These are phyloP conservation scores for Mylabris phalerata DNA, from an alignment of 1,140 invertebrate species.

Conservation along the genomic window DNA sequence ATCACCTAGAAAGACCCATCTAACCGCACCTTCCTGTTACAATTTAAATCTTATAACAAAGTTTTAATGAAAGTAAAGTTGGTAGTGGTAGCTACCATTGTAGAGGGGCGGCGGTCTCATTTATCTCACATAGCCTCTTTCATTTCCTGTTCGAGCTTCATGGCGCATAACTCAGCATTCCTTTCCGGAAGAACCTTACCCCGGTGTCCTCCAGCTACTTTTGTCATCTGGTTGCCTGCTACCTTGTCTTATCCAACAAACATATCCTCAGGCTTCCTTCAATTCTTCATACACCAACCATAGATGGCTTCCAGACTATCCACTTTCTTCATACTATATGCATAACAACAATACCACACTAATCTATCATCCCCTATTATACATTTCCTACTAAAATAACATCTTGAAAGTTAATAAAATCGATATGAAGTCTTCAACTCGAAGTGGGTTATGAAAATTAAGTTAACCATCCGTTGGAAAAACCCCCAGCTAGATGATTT, in stretches of 20 bases:
- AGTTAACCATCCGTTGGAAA: no score
- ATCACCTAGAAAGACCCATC: conserved; percentile 9
- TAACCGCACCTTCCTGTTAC: conserved; percentile 22
- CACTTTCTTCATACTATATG: no score
- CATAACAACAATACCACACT: no score
- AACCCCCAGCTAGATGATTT: no score
- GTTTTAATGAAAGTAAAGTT: conserved; percentile 25
- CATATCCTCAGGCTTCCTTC: no score
- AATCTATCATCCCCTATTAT: no score
- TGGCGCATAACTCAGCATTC: conserved; percentile 23
- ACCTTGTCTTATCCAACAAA: conserved; percentile 4
- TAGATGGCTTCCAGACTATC: no score
- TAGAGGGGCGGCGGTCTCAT: conserved; percentile 19
- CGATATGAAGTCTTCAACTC: no score
- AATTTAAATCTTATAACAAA: conserved; percentile 26
- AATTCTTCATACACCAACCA: no score
- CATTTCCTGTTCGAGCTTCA: conserved; percentile 22
- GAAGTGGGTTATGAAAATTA: no score
- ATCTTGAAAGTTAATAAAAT: no score
- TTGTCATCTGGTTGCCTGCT: conserved; percentile 13
- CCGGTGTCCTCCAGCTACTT: conserved; percentile 17
- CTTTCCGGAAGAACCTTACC: conserved; percentile 15
- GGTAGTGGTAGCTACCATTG: conserved; percentile 19
- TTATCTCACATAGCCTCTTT: conserved; percentile 25
- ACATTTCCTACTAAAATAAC: no score